Evolutionary conservation across 2,113 vertebrate species (phyloP), one percentile per base, ranked within the genome.

Genomic region (Dasypus novemcinctus): DNA sequence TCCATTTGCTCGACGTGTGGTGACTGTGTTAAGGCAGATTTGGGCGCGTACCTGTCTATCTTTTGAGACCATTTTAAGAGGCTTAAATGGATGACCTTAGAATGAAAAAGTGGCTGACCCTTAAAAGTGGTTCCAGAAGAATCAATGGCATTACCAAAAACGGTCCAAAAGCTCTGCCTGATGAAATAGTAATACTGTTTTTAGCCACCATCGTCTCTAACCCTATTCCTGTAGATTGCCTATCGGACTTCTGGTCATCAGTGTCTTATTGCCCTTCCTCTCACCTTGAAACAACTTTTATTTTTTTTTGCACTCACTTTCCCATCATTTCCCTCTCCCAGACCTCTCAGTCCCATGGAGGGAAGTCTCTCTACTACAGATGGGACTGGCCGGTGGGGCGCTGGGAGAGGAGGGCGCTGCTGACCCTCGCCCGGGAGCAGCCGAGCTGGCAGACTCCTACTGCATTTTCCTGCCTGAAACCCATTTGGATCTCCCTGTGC

Each of bases 101-200:
- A 61, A 20, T 88, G 69, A 86, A 93, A 80, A 95, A 75, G 57
- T 38, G 31, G 8, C 74, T 76, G 49, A 23, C 33, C 4, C 43
- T 94, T 94, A 90, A 78, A 85, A 90, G 66, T 78, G 49, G 33
- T 88, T 91, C 46, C 72, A 71, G 81, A 93, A 91, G 86, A 90
- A 71, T 93, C 18, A 0, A 12, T 72, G 20, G 66, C 64, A 18
- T 82, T 75, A 61, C 54, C 66, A 54, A 31, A 74, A 91, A 83
- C 74, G 64, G 38, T 69, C 27, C 15, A 36, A 13, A 15, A 94
- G 38, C n/a, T 94, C 80, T 72, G 61, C 49, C 49, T 15, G 3
- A 23, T 49, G 54, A 91, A 17, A n/a, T 83, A 81, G 59, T 43
- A 84, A 13, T 84, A 33, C 43, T n/a, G 20, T 11, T 61, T 71